Evolutionary conservation across 2,113 vertebrate genomes (phyloP).

Genomic region (Protobothrops flavoviridis): DNA sequence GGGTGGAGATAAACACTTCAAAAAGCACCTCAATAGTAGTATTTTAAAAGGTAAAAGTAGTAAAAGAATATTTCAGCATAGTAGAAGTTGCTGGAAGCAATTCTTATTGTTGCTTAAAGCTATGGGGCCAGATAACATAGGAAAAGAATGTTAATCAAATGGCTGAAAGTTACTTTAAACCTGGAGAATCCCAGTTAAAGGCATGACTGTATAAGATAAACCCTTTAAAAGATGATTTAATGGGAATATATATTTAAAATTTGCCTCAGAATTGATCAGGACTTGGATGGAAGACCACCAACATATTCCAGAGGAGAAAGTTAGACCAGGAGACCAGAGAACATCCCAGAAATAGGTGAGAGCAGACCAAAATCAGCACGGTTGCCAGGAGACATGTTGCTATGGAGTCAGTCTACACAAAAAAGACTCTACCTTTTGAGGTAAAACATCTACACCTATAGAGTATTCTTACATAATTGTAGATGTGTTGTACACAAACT

Average conservation of each 20-base stretch:
- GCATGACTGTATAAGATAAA: neutral
- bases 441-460: neutral
- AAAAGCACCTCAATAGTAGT: neutral
- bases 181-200: neutral
- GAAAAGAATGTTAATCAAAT: neutral
- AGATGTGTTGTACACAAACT: neutral
- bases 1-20: constrained; percentile 38
- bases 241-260: neutral
- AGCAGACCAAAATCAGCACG: neutral
- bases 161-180: neutral
- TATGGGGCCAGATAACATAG: constrained; percentile 4
- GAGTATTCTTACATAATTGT: neutral
- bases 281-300: neutral
- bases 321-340: neutral
- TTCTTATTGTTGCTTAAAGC: neutral
- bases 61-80: constrained; percentile 39
- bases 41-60: constrained; percentile 16
- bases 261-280: neutral
- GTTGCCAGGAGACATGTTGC: neutral
- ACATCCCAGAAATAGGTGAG: neutral
- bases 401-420: neutral
- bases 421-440: neutral
- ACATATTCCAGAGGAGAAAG: neutral
- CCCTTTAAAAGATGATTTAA: neutral
- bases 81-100: neutral